phyloP scores from a whole-genome alignment of 2,113 vertebrate species.

The Azemiops feae region DNA sequence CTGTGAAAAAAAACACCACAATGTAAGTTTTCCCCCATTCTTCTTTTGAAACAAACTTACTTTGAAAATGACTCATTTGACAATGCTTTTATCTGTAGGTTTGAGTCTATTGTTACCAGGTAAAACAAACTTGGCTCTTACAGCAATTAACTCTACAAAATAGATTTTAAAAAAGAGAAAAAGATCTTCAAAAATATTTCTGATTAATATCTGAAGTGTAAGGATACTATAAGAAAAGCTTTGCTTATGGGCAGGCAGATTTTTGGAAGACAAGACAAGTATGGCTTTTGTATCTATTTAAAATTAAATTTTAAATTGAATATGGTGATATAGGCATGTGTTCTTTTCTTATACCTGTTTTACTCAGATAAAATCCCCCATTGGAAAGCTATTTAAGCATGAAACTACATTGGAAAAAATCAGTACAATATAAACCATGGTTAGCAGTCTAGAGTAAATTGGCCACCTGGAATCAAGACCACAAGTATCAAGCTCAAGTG shows the following conservation, averaged over 20 bases:
- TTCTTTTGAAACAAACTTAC: constrained; percentile 37
- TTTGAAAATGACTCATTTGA: constrained; percentile 22
- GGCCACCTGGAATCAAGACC: not conserved
- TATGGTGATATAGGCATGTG: not conserved
- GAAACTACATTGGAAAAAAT: not conserved
- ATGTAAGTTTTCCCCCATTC: constrained; percentile 3
- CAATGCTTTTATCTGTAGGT: constrained; percentile 2
- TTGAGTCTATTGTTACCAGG: constrained; percentile 15
- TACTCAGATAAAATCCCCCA: not conserved
- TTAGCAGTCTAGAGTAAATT: not conserved
- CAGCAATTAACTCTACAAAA: not conserved
- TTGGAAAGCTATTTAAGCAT: not conserved
- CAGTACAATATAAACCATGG: not conserved
- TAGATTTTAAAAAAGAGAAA: not conserved
- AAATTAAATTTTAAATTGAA: not conserved
- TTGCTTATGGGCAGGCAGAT: not conserved
- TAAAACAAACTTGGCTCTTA: not conserved
- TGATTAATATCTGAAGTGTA: not conserved
- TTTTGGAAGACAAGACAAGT: not conserved
- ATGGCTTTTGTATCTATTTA: not conserved
- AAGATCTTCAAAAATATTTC: not conserved
- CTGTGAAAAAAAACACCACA: constrained; percentile 30
- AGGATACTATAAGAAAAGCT: not conserved
- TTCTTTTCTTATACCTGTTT: not conserved
- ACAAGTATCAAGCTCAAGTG: not conserved